A percentile compares a stretch with the other conserved stretches of the same genome.
These are phyloP conservation scores for Tetrapedia diversipes DNA, from an alignment of 2,888 invertebrate genomes.

Conservation along the genomic window DNA sequence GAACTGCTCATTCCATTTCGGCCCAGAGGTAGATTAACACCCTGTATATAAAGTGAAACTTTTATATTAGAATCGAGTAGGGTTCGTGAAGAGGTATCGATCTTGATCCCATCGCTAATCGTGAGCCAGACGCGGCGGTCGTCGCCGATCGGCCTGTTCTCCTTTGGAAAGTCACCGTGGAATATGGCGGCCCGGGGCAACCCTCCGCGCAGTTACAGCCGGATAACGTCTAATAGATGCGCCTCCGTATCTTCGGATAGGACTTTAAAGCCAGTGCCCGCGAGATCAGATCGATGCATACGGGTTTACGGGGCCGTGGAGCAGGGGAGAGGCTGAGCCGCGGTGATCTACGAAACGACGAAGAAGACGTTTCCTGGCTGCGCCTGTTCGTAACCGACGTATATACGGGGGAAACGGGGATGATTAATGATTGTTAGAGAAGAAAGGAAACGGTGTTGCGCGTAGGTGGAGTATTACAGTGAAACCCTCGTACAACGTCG, in stretches of 20 bases:
- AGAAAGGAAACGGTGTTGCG: too few relatives aligned
- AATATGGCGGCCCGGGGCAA: constrained; percentile 40
- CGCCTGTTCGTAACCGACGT: too few relatives aligned
- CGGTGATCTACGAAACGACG: constrained; percentile 38
- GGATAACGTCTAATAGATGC: constrained; percentile 55
- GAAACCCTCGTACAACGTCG: too few relatives aligned
- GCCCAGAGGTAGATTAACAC: too few relatives aligned
- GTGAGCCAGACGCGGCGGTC: not conserved
- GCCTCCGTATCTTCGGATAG: constrained; percentile 26
- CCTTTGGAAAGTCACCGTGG: constrained; percentile 26
- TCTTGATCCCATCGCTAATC: too few relatives aligned
- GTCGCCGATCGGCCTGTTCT: constrained; percentile 5
- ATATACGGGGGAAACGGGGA: constrained; percentile 2
- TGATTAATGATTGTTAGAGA: constrained; percentile 11
- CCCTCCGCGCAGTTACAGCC: constrained; percentile 36
- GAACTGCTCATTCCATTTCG: too few relatives aligned
- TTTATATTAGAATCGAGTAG: too few relatives aligned
- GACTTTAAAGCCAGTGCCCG: constrained; percentile 29
- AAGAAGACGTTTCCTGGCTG: too few relatives aligned
- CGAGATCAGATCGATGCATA: constrained; percentile 41
- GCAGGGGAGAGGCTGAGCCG: not conserved
- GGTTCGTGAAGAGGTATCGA: too few relatives aligned
- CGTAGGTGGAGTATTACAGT: too few relatives aligned
- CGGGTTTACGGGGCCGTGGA: constrained; percentile 17
- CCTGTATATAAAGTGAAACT: too few relatives aligned